Evolutionary conservation across 2,797 vertebrate genomes (phyloP).

Genomic region (Mormyrus hasselquistii): DNA sequence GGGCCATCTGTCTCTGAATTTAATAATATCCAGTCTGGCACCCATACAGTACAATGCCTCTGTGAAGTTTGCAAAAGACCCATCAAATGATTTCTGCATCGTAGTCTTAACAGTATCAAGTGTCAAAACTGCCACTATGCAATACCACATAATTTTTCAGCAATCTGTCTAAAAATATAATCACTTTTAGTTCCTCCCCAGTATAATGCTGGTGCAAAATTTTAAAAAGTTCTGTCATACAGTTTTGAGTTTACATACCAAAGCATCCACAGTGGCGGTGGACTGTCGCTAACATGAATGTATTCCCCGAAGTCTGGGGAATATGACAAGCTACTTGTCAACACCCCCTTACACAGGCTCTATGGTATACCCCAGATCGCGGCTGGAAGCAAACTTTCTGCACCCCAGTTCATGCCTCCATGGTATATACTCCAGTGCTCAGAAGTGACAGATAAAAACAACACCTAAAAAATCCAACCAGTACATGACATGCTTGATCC

Average conservation of each 20-base stretch:
- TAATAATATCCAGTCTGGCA: not conserved
- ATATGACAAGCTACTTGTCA: not conserved
- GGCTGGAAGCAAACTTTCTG: not conserved
- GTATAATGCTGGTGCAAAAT: not conserved
- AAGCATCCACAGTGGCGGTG: not conserved
- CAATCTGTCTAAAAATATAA: not conserved
- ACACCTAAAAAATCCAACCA: not conserved
- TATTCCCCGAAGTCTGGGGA: not conserved
- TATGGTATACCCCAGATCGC: not conserved
- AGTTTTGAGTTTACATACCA: not conserved
- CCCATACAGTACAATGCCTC: not conserved
- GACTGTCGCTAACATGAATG: not conserved
- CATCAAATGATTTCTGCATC: not conserved
- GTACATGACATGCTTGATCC: not conserved
- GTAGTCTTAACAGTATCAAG: not conserved
- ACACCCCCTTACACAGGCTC: not conserved
- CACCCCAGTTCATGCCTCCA: not conserved
- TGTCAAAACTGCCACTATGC: not conserved
- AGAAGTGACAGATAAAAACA: not conserved
- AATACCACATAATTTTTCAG: not conserved
- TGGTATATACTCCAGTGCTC: not conserved
- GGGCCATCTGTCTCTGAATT: not conserved
- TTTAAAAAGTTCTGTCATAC: not conserved
- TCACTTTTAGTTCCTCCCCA: not conserved
- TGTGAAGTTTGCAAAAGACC: not conserved